A percentile compares a stretch with the other conserved stretches of the same genome.
Conservation (phyloP, 2,888 invertebrate genomes). For the Bedellia somnulentella region DNA sequence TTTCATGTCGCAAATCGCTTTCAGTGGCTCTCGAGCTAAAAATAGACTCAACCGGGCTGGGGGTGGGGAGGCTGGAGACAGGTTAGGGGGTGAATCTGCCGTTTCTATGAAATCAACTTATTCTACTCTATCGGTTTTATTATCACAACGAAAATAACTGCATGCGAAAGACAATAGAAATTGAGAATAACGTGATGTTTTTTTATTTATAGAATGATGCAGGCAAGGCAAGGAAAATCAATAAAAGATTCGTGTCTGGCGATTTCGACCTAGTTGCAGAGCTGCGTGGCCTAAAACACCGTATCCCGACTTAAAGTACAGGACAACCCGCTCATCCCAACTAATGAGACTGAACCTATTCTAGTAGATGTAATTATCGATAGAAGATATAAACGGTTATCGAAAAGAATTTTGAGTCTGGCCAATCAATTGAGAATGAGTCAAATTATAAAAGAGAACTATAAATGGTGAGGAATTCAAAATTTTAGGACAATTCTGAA, state of each 20-base stretch:
- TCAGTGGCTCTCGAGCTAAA: slow-evolving; percentile 33
- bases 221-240: slow-evolving; percentile 42
- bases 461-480: slow-evolving; percentile 6
- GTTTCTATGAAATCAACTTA: slow-evolving; percentile 12
- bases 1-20: too few species aligned
- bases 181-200: too few species aligned
- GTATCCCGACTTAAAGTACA: slow-evolving; percentile 55
- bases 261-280: slow-evolving; percentile 67
- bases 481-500: background rate
- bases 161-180: too few species aligned
- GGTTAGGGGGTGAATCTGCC: background rate
- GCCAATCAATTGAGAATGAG: slow-evolving; percentile 14
- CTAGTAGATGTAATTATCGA: slow-evolving; percentile 38
- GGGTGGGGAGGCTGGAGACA: slow-evolving; percentile 18
- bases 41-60: slow-evolving; percentile 51
- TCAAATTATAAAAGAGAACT: slow-evolving; percentile 19
- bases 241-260: slow-evolving; percentile 65
- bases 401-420: too few species aligned
- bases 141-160: too few species aligned
- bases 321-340: slow-evolving; percentile 21
- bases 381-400: slow-evolving; percentile 22
- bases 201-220: slow-evolving; percentile 29
- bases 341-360: slow-evolving; percentile 56
- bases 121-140: slow-evolving; percentile 14
- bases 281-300: slow-evolving; percentile 66